These are phyloP conservation scores for Leptinotarsa defecta DNA, from an alignment of 1,140 invertebrate genomes.

Conservation along the genomic window DNA sequence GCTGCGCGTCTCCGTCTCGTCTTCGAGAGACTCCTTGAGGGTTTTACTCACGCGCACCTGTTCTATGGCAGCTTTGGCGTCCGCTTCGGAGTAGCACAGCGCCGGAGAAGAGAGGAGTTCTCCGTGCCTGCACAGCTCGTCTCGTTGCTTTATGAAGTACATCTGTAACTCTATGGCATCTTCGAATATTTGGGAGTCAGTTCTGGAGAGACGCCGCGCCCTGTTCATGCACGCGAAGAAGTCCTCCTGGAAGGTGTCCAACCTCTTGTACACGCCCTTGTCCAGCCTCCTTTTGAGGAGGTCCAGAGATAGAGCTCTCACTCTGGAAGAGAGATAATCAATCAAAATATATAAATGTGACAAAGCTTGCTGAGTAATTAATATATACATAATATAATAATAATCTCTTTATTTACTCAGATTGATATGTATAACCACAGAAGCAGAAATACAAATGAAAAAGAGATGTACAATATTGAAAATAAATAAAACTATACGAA, in stretches of 20 bases:
- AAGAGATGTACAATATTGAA: too few relatives aligned
- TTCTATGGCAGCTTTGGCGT: slow-evolving; percentile 75
- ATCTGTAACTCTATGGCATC: slow-evolving; percentile 93
- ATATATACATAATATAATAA: too few relatives aligned
- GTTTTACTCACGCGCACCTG: slow-evolving; percentile 77
- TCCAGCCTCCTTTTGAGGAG: slow-evolving; percentile 84
- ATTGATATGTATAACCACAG: too few relatives aligned
- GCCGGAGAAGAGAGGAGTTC: slow-evolving; percentile 86
- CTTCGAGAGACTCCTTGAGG: slow-evolving; percentile 75
- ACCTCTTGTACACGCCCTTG: slow-evolving; percentile 84
- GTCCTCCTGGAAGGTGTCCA: slow-evolving; percentile 96
- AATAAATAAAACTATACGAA: too few relatives aligned
- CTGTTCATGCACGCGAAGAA: slow-evolving; percentile 92
- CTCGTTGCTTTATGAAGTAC: slow-evolving; percentile 83
- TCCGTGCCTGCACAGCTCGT: slow-evolving; percentile 76
- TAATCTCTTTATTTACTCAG: too few relatives aligned
- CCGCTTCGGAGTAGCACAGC: slow-evolving; percentile 68
- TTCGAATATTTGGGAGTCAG: slow-evolving; percentile 93
- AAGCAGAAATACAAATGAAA: too few relatives aligned
- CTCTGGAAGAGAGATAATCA: slow-evolving; percentile 56
- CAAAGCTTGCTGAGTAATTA: too few relatives aligned
- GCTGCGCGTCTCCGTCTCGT: slow-evolving; percentile 67
- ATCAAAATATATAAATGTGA: not conserved
- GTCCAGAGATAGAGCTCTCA: slow-evolving; percentile 81
- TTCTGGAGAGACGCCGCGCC: slow-evolving; percentile 82